phyloP scores from a whole-genome alignment of 2,888 invertebrate genomes.

The Aphidius colemani region DNA sequence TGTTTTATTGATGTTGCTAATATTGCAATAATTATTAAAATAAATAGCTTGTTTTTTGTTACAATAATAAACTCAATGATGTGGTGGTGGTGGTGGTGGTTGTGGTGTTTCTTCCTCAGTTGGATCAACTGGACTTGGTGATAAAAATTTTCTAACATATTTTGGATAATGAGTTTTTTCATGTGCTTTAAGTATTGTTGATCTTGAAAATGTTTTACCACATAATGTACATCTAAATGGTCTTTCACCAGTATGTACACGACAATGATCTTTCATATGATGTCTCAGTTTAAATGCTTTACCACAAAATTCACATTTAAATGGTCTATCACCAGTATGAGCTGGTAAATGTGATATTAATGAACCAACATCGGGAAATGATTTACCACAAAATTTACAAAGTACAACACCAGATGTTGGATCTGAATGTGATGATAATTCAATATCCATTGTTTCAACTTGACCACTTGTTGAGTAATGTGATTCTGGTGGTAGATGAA shows the following conservation, averaged over 20 bases:
- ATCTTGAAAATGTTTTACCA: slow-evolving; percentile 89
- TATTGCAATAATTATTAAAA: not conserved
- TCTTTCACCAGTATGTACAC: slow-evolving; percentile 89
- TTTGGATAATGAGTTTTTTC: slow-evolving; percentile 93
- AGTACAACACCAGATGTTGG: slow-evolving; percentile 77
- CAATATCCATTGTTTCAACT: slow-evolving; percentile 66
- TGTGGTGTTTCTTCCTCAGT: slow-evolving; percentile 72
- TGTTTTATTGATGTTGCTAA: too few relatives aligned
- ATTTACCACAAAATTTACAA: slow-evolving; percentile 92
- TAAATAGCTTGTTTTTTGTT: slow-evolving; percentile 25
- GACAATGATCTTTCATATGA: slow-evolving; percentile 94
- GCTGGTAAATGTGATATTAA: slow-evolving; percentile 86
- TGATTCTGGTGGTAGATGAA: slow-evolving; percentile 57
- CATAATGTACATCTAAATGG: slow-evolving; percentile 88
- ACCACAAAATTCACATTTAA: slow-evolving; percentile 92
- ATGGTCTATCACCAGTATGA: slow-evolving; percentile 88
- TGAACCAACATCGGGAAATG: slow-evolving; percentile 87
- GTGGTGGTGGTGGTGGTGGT: slow-evolving; percentile 49
- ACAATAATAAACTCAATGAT: slow-evolving; percentile 50
- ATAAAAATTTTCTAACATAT: slow-evolving; percentile 86
- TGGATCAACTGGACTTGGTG: slow-evolving; percentile 83
- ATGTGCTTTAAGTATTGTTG: slow-evolving; percentile 89
- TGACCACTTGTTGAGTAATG: slow-evolving; percentile 57
- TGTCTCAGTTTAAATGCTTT: slow-evolving; percentile 91
- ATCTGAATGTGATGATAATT: slow-evolving; percentile 68